phyloP scores from a whole-genome alignment of 2,797 vertebrate genomes.

The Poeciliopsis turneri region DNA sequence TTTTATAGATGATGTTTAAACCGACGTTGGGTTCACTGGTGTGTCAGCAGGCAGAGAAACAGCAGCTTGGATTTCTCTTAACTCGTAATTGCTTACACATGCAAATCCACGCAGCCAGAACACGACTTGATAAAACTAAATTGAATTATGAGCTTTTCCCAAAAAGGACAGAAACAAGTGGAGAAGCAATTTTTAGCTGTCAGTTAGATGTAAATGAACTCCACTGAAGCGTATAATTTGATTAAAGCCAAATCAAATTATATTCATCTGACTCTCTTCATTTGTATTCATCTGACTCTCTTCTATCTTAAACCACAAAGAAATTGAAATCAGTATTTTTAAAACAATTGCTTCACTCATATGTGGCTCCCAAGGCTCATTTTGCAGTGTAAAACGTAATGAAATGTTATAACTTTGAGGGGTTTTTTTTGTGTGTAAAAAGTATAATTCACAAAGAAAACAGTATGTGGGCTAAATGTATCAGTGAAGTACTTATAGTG shows the following conservation, averaged over 20 bases:
- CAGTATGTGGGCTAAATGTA: neutral
- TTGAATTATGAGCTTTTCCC: neutral
- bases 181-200: conserved; percentile 3
- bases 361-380: neutral
- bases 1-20: conserved; percentile 18
- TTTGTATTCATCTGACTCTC: neutral
- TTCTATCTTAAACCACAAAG: neutral
- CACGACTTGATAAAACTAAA: conserved; percentile 28
- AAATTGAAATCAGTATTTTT: neutral
- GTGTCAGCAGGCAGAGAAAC: conserved; percentile 21
- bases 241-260: neutral
- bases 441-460: neutral
- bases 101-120: conserved; percentile 20
- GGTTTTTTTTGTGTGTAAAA: conserved; percentile 8
- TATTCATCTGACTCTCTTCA: neutral
- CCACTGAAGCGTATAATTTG: neutral
- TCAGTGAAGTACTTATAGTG: neutral
- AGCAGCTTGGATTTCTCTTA: conserved; percentile 21
- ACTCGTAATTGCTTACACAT: conserved; percentile 21
- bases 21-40: conserved; percentile 6
- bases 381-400: conserved; percentile 2
- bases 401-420: neutral
- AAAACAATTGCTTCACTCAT: neutral
- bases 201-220: conserved; percentile 15
- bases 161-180: conserved; percentile 24